Percentiles rank a stretch among this genome's conserved stretches.
phyloP scores from a whole-genome alignment of 2,113 vertebrate genomes.

The Sander vitreus region DNA sequence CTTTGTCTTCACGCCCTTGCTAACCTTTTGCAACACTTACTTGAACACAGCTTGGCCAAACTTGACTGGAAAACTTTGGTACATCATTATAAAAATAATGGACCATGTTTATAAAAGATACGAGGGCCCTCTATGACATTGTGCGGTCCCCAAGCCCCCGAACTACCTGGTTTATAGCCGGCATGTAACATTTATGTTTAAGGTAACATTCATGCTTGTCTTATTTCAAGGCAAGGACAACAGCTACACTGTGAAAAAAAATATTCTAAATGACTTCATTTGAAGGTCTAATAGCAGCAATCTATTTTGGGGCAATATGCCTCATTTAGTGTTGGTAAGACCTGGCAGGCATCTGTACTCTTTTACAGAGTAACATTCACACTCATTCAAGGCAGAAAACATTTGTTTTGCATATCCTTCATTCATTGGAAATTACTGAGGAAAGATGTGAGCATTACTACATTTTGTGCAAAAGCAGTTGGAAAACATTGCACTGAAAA shows the following conservation, averaged over 20 bases:
- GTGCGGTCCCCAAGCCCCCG: slow-evolving; percentile 47
- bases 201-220: slow-evolving; percentile 79
- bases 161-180: slow-evolving; percentile 65
- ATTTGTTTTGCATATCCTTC: slow-evolving; percentile 45
- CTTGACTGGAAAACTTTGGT: slow-evolving; percentile 67
- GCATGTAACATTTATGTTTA: slow-evolving; percentile 65
- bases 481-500: not conserved
- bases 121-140: slow-evolving; percentile 64
- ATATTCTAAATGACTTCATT: slow-evolving; percentile 66
- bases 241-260: slow-evolving; percentile 29
- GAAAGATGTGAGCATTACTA: slow-evolving; percentile 16
- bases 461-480: slow-evolving; percentile 23
- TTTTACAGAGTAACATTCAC: slow-evolving; percentile 20
- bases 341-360: slow-evolving; percentile 31
- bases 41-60: slow-evolving; percentile 69
- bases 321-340: slow-evolving; percentile 61
- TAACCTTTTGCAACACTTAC: slow-evolving; percentile 62
- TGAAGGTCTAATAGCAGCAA: slow-evolving; percentile 64
- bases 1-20: slow-evolving; percentile 64
- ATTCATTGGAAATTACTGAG: slow-evolving; percentile 49
- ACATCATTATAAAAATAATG: slow-evolving; percentile 77
- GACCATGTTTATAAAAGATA: slow-evolving; percentile 68
- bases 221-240: slow-evolving; percentile 73
- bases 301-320: slow-evolving; percentile 60
- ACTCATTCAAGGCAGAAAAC: slow-evolving; percentile 32